A percentile compares a stretch with the other conserved stretches of the same genome.
Conservation (phyloP, 2,888 invertebrate species). For the Bombylius discolor region DNA sequence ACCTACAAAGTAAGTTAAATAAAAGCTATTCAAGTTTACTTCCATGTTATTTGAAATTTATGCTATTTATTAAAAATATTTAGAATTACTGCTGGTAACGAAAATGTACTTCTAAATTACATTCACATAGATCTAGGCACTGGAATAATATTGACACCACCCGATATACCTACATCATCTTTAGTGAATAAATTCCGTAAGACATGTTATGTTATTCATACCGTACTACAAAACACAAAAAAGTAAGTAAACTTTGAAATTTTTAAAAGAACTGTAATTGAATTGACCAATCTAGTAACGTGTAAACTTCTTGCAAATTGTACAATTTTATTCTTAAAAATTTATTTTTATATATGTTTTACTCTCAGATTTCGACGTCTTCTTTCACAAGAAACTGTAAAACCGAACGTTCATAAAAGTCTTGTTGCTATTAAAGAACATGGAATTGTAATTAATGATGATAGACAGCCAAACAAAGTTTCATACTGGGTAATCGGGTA, state of each 20-base stretch:
- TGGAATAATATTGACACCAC: constrained; percentile 56
- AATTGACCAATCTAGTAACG: background rate
- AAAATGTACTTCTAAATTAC: constrained; percentile 63
- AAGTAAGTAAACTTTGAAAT: constrained; percentile 25
- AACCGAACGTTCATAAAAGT: constrained; percentile 35
- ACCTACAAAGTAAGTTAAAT: constrained; percentile 23
- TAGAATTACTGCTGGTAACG: constrained; percentile 54
- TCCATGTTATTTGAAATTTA: no score
- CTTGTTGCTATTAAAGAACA: constrained; percentile 72
- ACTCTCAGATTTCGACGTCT: constrained; percentile 19
- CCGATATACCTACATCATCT: constrained; percentile 36
- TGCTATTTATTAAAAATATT: constrained; percentile 8
- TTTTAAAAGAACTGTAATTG: background rate
- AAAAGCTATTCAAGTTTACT: background rate
- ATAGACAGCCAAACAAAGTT: constrained; percentile 20
- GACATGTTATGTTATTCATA: constrained; percentile 60
- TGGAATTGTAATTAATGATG: constrained; percentile 50
- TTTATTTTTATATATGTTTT: background rate
- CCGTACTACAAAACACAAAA: constrained; percentile 55
- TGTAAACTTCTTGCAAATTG: no score
- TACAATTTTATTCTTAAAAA: no score
- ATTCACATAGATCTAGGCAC: constrained; percentile 57
- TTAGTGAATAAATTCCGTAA: constrained; percentile 58
- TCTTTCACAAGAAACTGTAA: constrained; percentile 35
- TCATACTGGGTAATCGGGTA: constrained; percentile 74